phyloP scores from a whole-genome alignment of 2,888 invertebrate species.

The Lochmaea capreae region DNA sequence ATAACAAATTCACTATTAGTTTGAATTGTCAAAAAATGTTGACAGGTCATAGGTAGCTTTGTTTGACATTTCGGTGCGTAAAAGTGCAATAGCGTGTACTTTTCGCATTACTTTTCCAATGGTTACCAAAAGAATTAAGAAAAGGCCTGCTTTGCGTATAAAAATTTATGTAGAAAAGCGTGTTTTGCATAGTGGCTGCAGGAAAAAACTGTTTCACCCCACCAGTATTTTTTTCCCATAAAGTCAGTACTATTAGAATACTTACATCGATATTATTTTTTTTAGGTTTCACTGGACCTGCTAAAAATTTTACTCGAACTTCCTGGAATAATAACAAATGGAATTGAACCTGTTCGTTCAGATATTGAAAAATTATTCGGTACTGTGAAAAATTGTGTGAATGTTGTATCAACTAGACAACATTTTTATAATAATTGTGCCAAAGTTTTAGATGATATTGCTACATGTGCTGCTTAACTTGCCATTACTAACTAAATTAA shows the following conservation, averaged over 20 bases:
- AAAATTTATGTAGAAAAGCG: too few species aligned
- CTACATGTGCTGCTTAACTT: neutral
- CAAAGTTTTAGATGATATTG: neutral
- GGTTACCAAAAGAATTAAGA: too few species aligned
- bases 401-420: constrained; percentile 2
- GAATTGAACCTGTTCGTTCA: neutral
- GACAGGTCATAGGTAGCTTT: too few species aligned
- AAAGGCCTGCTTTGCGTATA: too few species aligned
- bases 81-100: too few species aligned
- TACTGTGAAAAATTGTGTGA: neutral
- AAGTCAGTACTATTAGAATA: neutral
- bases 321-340: neutral
- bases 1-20: too few species aligned
- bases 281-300: neutral
- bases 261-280: neutral
- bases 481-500: too few species aligned
- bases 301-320: neutral
- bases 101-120: too few species aligned
- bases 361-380: neutral
- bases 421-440: neutral
- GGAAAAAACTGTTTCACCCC: too few species aligned
- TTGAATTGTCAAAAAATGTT: too few species aligned
- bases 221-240: neutral
- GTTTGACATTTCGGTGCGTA: too few species aligned
- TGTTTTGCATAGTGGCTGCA: too few species aligned